phyloP scores from a whole-genome alignment of 2,888 invertebrate genomes.

The Orchesellides sinensis region DNA sequence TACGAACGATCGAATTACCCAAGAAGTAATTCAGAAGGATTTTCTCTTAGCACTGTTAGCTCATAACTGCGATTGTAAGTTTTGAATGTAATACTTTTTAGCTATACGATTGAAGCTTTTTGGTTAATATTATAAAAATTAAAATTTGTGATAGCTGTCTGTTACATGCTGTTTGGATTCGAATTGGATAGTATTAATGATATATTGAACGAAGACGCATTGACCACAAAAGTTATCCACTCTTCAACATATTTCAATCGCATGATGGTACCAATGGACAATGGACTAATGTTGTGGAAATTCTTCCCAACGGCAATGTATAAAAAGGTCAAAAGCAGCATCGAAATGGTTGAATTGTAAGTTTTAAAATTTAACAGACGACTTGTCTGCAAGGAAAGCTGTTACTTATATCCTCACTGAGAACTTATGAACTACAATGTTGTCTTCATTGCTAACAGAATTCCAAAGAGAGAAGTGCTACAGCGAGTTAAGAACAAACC shows the following conservation, averaged over 20 bases:
- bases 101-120: neutral
- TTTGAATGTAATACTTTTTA: neutral
- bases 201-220: constrained; percentile 79
- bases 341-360: constrained; percentile 85
- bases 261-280: constrained; percentile 84
- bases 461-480: constrained; percentile 46
- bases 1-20: constrained; percentile 75
- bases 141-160: too few relatives aligned
- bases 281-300: constrained; percentile 84
- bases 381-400: neutral
- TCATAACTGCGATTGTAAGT: constrained; percentile 88
- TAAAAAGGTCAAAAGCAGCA: constrained; percentile 82
- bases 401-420: neutral
- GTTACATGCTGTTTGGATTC: constrained; percentile 59
- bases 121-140: too few relatives aligned
- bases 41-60: constrained; percentile 84
- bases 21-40: constrained; percentile 78
- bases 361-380: constrained; percentile 27
- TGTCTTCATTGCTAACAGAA: neutral
- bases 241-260: constrained; percentile 87
- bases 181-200: constrained; percentile 52
- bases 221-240: constrained; percentile 83
- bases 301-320: constrained; percentile 86
- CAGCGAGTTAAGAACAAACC: too few relatives aligned
- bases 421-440: neutral